Conservation (phyloP, 2,888 invertebrate genomes). For the Synergus laeviventris region DNA sequence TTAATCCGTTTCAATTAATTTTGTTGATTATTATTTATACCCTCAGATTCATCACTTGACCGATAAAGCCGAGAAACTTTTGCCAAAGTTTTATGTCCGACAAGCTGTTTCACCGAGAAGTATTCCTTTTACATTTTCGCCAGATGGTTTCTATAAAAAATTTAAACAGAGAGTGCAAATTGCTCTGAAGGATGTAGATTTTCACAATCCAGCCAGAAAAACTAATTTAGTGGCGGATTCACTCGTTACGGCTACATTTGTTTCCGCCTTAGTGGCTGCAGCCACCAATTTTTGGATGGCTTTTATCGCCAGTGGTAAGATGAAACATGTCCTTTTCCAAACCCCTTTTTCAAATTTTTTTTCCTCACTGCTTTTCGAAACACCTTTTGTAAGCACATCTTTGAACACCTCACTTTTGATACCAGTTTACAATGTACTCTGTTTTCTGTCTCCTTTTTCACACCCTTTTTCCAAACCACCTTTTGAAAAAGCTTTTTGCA, state of each 20-base stretch:
- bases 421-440: too few relatives aligned
- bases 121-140: conserved; percentile 84
- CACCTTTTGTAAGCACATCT: too few relatives aligned
- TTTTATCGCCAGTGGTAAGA: conserved; percentile 69
- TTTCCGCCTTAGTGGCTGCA: conserved; percentile 54
- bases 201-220: conserved; percentile 66
- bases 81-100: conserved; percentile 82
- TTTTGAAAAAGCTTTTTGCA: too few relatives aligned
- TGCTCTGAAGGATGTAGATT: conserved; percentile 78
- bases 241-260: conserved; percentile 49
- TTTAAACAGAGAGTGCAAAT: conserved; percentile 80
- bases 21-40: neutral
- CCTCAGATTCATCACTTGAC: conserved; percentile 81
- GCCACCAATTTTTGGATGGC: conserved; percentile 54
- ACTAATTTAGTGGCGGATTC: conserved; percentile 70
- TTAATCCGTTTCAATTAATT: too few relatives aligned
- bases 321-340: neutral
- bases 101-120: conserved; percentile 81
- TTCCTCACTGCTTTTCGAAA: neutral
- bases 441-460: too few relatives aligned
- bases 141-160: conserved; percentile 86
- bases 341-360: conserved; percentile 21
- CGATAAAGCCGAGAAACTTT: conserved; percentile 78
- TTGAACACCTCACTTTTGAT: too few relatives aligned
- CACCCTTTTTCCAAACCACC: too few relatives aligned